Evolutionary conservation across 2,797 vertebrate genomes (phyloP).

Genomic region (Leptatherina wallacei): DNA sequence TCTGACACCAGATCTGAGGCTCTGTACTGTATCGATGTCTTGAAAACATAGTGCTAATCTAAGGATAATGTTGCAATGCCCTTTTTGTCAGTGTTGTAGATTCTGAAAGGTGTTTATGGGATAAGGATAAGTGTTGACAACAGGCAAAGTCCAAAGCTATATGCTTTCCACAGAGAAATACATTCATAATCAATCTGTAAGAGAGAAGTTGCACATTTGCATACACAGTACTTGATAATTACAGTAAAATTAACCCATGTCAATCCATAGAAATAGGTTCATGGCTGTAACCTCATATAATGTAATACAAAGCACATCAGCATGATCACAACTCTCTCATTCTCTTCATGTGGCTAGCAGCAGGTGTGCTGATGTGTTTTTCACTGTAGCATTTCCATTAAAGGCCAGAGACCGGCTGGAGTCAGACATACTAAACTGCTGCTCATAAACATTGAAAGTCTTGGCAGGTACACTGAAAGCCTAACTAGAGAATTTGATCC

Average conservation of each 20-base stretch:
- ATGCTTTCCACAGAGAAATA: not conserved
- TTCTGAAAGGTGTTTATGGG: slow-evolving; percentile 46
- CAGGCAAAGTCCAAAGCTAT: slow-evolving; percentile 11
- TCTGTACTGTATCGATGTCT: slow-evolving; percentile 18
- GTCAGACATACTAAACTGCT: slow-evolving; percentile 54
- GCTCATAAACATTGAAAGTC: slow-evolving; percentile 54
- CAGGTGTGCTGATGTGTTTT: slow-evolving; percentile 64
- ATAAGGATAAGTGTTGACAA: slow-evolving; percentile 28
- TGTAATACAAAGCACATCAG: slow-evolving; percentile 30
- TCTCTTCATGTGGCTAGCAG: slow-evolving; percentile 41
- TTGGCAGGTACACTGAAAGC: slow-evolving; percentile 37
- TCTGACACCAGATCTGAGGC: slow-evolving; percentile 45
- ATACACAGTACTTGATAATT: not conserved
- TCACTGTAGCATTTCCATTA: slow-evolving; percentile 32
- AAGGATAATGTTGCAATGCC: slow-evolving; percentile 49
- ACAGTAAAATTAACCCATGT: not conserved
- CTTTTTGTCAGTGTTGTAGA: slow-evolving; percentile 22
- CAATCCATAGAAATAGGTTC: slow-evolving; percentile 25
- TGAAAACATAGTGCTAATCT: slow-evolving; percentile 51
- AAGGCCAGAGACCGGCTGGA: slow-evolving; percentile 67
- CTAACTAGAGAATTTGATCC: slow-evolving; percentile 70
- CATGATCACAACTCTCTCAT: slow-evolving; percentile 35
- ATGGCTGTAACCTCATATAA: slow-evolving; percentile 22
- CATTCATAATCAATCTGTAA: slow-evolving; percentile 11
- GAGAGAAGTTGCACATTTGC: slow-evolving; percentile 12